These are phyloP conservation scores for Acyrthosiphon pisum DNA, from an alignment of 1,140 invertebrate species.

Conservation along the genomic window DNA sequence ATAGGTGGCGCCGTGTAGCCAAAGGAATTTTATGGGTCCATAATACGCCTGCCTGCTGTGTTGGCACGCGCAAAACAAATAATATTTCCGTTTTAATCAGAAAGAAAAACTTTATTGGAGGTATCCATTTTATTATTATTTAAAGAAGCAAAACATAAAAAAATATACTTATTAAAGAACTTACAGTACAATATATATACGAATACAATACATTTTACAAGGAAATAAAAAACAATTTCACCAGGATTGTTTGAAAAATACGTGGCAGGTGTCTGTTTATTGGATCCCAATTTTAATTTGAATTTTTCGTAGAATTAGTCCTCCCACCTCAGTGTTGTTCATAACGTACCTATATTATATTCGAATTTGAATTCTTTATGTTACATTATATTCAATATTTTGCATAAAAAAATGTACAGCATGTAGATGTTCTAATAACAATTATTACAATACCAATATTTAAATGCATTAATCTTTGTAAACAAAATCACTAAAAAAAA, in stretches of 20 bases:
- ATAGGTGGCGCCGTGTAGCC: not conserved
- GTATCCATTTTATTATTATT: not conserved
- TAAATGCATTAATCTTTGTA: not conserved
- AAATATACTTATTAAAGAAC: not conserved
- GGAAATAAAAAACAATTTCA: not conserved
- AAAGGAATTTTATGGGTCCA: not conserved
- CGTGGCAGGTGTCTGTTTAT: not conserved
- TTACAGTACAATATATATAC: not conserved
- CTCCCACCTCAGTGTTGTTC: not conserved
- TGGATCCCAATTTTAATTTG: not conserved
- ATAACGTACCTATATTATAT: not conserved
- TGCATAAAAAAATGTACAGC: not conserved
- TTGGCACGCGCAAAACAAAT: not conserved
- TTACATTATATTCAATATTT: not conserved
- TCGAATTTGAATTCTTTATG: not conserved
- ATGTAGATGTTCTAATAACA: not conserved
- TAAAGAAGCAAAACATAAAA: not conserved
- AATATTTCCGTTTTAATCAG: not conserved
- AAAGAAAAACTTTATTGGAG: not conserved
- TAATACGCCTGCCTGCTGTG: not conserved
- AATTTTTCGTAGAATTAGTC: not conserved
- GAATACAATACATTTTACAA: not conserved
- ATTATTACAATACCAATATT: too few species aligned
- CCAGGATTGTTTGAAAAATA: not conserved
- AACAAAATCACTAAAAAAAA: not conserved